These are phyloP conservation scores for Rhagonycha fulva DNA, from an alignment of 2,888 invertebrate species.

Conservation along the genomic window DNA sequence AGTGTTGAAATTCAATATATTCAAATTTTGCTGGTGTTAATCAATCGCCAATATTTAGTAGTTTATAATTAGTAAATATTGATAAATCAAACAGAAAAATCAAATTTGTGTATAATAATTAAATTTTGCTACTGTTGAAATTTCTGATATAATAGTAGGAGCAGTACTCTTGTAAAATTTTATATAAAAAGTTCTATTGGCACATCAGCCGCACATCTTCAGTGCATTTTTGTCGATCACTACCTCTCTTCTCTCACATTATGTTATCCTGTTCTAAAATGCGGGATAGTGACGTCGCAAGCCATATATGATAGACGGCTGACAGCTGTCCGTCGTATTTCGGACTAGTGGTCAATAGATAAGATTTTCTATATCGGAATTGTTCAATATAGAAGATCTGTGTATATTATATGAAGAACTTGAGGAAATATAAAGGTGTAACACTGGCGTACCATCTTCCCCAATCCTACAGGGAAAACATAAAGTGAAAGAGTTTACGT, in stretches of 20 bases:
- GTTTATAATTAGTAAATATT: neutral
- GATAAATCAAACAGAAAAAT: neutral
- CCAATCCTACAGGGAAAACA: constrained; percentile 48
- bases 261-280: constrained; percentile 48
- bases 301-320: constrained; percentile 56
- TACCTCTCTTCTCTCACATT: constrained; percentile 30
- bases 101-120: neutral
- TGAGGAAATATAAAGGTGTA: constrained; percentile 47
- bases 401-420: constrained; percentile 43
- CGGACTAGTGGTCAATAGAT: constrained; percentile 17
- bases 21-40: no score
- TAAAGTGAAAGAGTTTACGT: constrained; percentile 34
- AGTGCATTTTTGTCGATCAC: constrained; percentile 26
- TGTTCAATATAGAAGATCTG: constrained; percentile 36
- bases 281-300: constrained; percentile 54
- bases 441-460: constrained; percentile 54
- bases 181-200: neutral
- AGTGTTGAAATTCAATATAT: no score
- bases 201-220: constrained; percentile 4
- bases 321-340: constrained; percentile 49
- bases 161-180: neutral
- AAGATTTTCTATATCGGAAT: constrained; percentile 18
- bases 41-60: no score
- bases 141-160: neutral
- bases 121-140: neutral